Base-by-base conservation (phyloP, 2,888 invertebrate genomes). In the Epirrhoe tristata region DNA sequence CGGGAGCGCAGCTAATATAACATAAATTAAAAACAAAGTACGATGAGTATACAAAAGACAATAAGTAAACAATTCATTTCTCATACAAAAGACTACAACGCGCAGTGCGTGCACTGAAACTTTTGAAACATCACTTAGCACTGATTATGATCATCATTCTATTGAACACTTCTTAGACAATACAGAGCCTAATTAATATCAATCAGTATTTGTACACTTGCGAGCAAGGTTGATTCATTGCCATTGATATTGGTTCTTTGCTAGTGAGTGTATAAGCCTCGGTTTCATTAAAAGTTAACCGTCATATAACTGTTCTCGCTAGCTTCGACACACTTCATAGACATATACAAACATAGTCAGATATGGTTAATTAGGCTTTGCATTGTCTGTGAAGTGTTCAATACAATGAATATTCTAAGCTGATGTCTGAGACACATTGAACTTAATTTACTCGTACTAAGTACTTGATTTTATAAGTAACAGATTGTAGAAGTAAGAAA, bases 171-270 rank as follows among this genome's bases (percentile, higher is more conserved):
- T 39, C 6, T 24, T 24, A 14, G 24, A 56, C 48, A 52, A 39
- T 59, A 46, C 32, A 48, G 16, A 52, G 17, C 52, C 39, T 77
- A 71, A 77, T 79, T 76, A 75, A 17, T 51, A 58, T 58, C 67
- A 39, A 71, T 77, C 73, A 74, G 70, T 67, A 80, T 76, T 73
- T 16, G 48, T 14, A 71, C 68, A 75, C 63, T 74, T 72, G 73
- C 69, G 39, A 32, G 58, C 81, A 82, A 82, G 82, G 82, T 80
- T 80, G 73, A 50, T 75, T 77, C 77, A 79, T 77, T 78, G 76
- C 71, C 81, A 75, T 61, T 53, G 74, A 71, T 78, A 76, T 77
- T 73, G 74, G 63, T 24, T 39, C 8, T 17, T 52, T 39, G 52
- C 56, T 59, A 59, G 51, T 66, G 58, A 66, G 58, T 70, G 70